A percentile compares a stretch with the other conserved stretches of the same genome.
These are phyloP conservation scores for Colossoma macropomum DNA, from an alignment of 2,113 vertebrate genomes.

Conservation along the genomic window DNA sequence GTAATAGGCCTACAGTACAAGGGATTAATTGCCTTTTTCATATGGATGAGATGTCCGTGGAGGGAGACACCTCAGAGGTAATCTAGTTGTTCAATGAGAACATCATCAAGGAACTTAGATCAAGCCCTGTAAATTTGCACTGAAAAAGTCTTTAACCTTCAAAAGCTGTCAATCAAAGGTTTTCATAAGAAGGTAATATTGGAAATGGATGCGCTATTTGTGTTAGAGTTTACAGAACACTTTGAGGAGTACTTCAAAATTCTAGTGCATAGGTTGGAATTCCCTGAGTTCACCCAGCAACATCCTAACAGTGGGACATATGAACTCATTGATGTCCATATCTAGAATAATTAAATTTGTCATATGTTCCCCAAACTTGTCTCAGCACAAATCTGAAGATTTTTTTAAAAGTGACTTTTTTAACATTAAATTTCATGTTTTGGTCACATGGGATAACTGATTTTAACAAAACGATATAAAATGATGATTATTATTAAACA, in stretches of 20 bases:
- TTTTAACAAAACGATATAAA: too few species aligned
- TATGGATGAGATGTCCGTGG: background rate
- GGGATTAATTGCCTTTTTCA: background rate
- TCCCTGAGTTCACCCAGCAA: background rate
- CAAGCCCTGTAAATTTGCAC: background rate
- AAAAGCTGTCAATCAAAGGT: background rate
- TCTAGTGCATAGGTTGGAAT: background rate
- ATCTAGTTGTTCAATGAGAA: background rate
- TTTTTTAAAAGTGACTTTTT: too few species aligned
- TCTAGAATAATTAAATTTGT: too few species aligned
- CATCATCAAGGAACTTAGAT: background rate
- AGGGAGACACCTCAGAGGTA: background rate
- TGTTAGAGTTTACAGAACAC: background rate
- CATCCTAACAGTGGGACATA: background rate
- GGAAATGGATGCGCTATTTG: background rate
- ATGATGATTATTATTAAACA: too few species aligned
- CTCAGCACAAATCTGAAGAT: too few species aligned
- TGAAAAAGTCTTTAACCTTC: background rate
- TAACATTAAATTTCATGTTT: too few species aligned
- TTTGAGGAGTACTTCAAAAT: conserved; percentile 5
- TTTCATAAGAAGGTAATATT: background rate
- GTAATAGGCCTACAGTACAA: too few species aligned
- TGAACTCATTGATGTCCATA: too few species aligned
- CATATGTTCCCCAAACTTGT: too few species aligned
- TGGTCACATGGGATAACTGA: too few species aligned